Base-by-base conservation (phyloP, 2,888 invertebrate genomes). In the Lamellibrachia satsuma region DNA sequence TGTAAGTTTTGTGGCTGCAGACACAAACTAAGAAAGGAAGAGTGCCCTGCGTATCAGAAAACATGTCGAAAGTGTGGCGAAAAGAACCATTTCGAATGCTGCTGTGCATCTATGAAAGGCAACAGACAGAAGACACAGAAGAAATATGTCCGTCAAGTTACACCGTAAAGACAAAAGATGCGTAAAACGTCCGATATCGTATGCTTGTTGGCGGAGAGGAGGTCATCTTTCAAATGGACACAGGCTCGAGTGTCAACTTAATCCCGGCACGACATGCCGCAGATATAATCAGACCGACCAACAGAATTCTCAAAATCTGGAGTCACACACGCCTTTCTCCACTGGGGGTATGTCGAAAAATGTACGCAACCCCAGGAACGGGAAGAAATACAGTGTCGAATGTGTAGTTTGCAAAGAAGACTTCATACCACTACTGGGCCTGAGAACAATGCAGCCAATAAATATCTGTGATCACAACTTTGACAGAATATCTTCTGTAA, bases 171-270 rank as follows among this genome's bases (percentile, higher is more conserved):
- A 39, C 0, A 92, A 27, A 75, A 92, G 22, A 57, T n/a, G n/a
- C n/a, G n/a, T n/a, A n/a, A n/a, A n/a, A n/a, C n/a, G n/a, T n/a
- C n/a, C n/a, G n/a, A n/a, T 92, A 57, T 60, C 51, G 52, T n/a
- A 93, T 93, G 91, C 2, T 93, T 39, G 39, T 8, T 90, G 92
- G 22, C 52, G 92, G 4, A 52, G n/a, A 90, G 0, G 7, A n/a
- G 52, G 93, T 93, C 11, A 92, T 22, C 39, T 93, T 93, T 92
- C 93, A 93, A 52, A 39, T 93, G 2, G 93, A 93, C 57, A 93
- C 93, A 27, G 93, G 93, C 15, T 91, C 93, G 51, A 52, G 92
- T n/a, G 92, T 92, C 11, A 93, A 93, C 75, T 1, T 92, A 9
- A 39, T 93, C 9, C 93, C 92, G 22, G 90, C 39, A 11, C 90